These are phyloP conservation scores for Hippoglossus stenolepis DNA, from an alignment of 2,113 vertebrate species.

Conservation along the genomic window DNA sequence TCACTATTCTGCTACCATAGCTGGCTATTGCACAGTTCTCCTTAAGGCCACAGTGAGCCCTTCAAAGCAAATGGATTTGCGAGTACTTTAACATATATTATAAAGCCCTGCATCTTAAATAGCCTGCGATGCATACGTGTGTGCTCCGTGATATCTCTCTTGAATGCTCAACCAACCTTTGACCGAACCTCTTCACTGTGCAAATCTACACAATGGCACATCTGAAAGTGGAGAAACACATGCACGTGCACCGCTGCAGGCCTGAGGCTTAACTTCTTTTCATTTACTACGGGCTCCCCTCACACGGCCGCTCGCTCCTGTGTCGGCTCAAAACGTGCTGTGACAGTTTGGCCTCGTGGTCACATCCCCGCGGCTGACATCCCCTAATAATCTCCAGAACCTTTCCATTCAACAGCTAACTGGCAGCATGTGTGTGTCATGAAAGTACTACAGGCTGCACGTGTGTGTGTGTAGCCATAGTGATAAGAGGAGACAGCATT, in stretches of 20 bases:
- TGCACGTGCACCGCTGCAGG: slow-evolving; percentile 30
- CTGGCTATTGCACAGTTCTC: slow-evolving; percentile 53
- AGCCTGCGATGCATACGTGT: slow-evolving; percentile 5
- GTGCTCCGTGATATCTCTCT: slow-evolving; percentile 44
- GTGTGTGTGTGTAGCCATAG: background rate
- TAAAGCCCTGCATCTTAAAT: slow-evolving; percentile 50
- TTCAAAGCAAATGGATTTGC: slow-evolving; percentile 70
- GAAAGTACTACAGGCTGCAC: slow-evolving; percentile 10
- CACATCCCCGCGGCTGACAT: slow-evolving; percentile 57
- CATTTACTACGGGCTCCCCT: slow-evolving; percentile 49
- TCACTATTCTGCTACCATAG: slow-evolving; percentile 64
- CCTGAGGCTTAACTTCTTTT: slow-evolving; percentile 56
- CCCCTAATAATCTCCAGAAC: slow-evolving; percentile 56
- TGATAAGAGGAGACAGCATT: slow-evolving; percentile 23
- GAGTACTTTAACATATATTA: slow-evolving; percentile 66
- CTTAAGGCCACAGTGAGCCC: slow-evolving; percentile 67
- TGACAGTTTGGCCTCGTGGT: slow-evolving; percentile 61
- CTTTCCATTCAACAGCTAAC: slow-evolving; percentile 43
- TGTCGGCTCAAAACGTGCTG: slow-evolving; percentile 33
- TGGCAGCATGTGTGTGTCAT: slow-evolving; percentile 33
- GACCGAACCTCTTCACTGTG: slow-evolving; percentile 32
- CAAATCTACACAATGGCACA: slow-evolving; percentile 47
- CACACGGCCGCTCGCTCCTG: slow-evolving; percentile 41
- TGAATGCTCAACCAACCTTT: slow-evolving; percentile 44
- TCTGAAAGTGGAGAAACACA: slow-evolving; percentile 26